Conservation (phyloP, 2,113 vertebrate genomes). For the Myrmophylax atrothorax region DNA sequence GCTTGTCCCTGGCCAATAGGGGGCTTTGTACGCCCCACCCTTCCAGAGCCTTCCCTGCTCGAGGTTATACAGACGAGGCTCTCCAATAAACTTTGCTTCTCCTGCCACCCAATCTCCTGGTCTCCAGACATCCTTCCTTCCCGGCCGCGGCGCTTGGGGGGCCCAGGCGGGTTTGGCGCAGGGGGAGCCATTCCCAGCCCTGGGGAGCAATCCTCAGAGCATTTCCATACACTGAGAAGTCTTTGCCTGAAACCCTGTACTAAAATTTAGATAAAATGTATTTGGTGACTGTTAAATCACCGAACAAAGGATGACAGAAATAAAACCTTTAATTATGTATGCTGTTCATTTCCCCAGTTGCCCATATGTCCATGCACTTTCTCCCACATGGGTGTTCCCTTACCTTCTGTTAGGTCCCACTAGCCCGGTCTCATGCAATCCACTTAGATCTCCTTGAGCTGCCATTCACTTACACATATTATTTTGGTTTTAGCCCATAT, state of each 20-base stretch:
- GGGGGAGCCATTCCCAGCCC: too few relatives aligned
- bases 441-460: neutral
- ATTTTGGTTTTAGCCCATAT: neutral
- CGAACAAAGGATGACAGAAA: neutral
- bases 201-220: too few relatives aligned
- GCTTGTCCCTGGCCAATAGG: too few relatives aligned
- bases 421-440: neutral
- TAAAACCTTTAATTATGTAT: neutral
- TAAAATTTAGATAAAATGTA: neutral
- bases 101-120: too few relatives aligned
- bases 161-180: too few relatives aligned
- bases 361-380: accelerated
- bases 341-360: neutral
- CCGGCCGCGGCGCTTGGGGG: too few relatives aligned
- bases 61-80: too few relatives aligned
- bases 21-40: too few relatives aligned
- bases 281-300: neutral
- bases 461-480: accelerated
- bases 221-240: neutral
- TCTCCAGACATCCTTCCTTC: too few relatives aligned
- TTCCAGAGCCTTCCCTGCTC: too few relatives aligned
- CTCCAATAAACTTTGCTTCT: too few relatives aligned
- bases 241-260: neutral
- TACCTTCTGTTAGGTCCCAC: neutral
- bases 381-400: neutral